Evolutionary conservation across 1,140 invertebrate species (phyloP), one percentile per base, ranked within the genome.

Genomic region (Drosophila sp.): DNA sequence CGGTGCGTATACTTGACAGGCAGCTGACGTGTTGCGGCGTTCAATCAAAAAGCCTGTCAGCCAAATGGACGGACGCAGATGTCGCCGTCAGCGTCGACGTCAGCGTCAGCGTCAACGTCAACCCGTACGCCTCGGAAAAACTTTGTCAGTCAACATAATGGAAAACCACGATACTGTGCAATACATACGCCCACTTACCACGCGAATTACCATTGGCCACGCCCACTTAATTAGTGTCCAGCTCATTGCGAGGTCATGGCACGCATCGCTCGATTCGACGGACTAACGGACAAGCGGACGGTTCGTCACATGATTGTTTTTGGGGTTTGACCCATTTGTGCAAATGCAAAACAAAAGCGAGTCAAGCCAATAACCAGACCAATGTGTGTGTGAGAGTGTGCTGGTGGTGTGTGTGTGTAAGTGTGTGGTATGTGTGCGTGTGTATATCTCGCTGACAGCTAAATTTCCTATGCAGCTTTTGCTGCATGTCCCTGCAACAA

Each of bases 271-370:
- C 29, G 11, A 32, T 11, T 6, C 14, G 36, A 67, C 38, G 43
- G 65, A 41, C 21, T 38, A 27, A 21, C 53, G 1, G 36, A 67
- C 38, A 38, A 62, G 38, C 21, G 34, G 32, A 21, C 53, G 1
- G 27, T 63, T 41, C 57, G 57, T 69, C 66, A 62, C 71, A 67
- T 89, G 82, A 87, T 87, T 87, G 82, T 87, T 89, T 86, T 87
- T 89, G 82, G 83, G 83, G 82, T 82, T 89, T 87, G 82, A 89
- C 82, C 82, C 65, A 82, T 82, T 87, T 87, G 72, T 71, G 82
- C 48, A 50, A 89, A 87, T 82, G 79, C 83, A 82, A 87, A 86
- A 87, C 83, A 87, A 87, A 76, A 65, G 75, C 59, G 34, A 65
- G 9, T 27, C n/a, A 43, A 53, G 63, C 70, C 70, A 66, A 59